Percentiles rank a stretch among this genome's conserved stretches.
phyloP scores from a whole-genome alignment of 2,113 vertebrate genomes.

The Edolisoma coerulescens region DNA sequence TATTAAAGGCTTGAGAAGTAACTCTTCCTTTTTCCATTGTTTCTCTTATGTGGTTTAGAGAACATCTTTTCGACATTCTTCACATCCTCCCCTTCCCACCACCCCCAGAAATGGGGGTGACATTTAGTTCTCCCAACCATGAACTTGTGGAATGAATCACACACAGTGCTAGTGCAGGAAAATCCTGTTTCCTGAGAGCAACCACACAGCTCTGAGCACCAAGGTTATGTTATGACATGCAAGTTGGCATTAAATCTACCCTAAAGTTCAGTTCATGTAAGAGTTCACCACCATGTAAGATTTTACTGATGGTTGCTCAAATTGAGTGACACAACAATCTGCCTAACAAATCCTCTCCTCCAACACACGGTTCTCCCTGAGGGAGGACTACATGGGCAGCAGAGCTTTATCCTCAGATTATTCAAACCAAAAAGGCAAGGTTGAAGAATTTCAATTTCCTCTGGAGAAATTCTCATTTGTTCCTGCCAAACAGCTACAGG shows the following conservation, averaged over 20 bases:
- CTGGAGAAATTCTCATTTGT: background rate
- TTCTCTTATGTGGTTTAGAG: background rate
- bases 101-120: background rate
- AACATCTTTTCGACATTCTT: constrained; percentile 5
- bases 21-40: background rate
- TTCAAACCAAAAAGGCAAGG: background rate
- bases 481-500: background rate
- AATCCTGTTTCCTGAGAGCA: background rate
- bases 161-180: background rate
- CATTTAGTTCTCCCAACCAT: background rate
- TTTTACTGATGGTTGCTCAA: background rate
- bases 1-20: background rate
- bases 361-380: background rate
- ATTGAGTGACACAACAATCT: background rate
- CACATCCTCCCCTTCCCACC: background rate
- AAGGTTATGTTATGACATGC: background rate
- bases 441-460: background rate
- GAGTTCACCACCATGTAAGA: background rate
- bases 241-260: background rate
- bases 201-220: background rate
- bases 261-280: background rate
- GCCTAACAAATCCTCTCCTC: background rate
- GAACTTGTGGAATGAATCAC: background rate
- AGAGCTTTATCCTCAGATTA: background rate
- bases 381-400: background rate